Evolutionary conservation across 2,113 vertebrate species (phyloP).

Genomic region (Apodemus speciosus): DNA sequence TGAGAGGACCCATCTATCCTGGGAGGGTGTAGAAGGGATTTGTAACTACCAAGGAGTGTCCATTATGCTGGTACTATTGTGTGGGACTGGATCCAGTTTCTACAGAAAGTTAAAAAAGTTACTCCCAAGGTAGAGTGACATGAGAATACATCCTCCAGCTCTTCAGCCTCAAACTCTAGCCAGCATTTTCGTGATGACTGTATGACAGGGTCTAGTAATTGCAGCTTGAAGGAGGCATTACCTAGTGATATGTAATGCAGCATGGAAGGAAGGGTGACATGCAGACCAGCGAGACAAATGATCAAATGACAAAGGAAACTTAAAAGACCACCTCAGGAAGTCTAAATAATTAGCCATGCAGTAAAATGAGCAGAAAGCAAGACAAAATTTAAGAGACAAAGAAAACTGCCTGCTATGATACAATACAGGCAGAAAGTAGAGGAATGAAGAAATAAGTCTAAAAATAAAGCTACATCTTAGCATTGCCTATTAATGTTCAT

Average conservation of each 20-base stretch:
- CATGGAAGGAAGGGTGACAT: neutral
- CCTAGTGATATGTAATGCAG: neutral
- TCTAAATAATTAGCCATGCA: slow-evolving; percentile 55
- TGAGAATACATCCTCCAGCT: neutral
- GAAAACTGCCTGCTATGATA: slow-evolving; percentile 49
- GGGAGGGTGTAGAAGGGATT: neutral
- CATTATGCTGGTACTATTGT: neutral
- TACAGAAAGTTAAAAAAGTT: neutral
- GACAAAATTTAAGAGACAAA: slow-evolving; percentile 37
- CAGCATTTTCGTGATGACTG: neutral
- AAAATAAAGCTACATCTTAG: slow-evolving; percentile 58
- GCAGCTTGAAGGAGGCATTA: neutral
- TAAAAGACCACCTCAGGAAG: neutral
- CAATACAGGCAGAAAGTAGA: neutral
- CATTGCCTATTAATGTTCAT: slow-evolving; percentile 44
- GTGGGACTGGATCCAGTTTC: neutral
- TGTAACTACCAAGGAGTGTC: neutral
- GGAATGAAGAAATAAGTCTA: slow-evolving; percentile 33
- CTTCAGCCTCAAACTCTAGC: neutral
- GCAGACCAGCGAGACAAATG: neutral
- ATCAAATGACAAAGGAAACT: slow-evolving; percentile 38
- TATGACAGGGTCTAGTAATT: neutral
- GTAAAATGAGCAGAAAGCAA: slow-evolving; percentile 47
- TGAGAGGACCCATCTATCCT: neutral
- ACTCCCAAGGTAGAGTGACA: neutral